A percentile compares a stretch with the other conserved stretches of the same genome.
These are phyloP conservation scores for Leucosticte australis DNA, from an alignment of 2,113 vertebrate species.

Conservation along the genomic window DNA sequence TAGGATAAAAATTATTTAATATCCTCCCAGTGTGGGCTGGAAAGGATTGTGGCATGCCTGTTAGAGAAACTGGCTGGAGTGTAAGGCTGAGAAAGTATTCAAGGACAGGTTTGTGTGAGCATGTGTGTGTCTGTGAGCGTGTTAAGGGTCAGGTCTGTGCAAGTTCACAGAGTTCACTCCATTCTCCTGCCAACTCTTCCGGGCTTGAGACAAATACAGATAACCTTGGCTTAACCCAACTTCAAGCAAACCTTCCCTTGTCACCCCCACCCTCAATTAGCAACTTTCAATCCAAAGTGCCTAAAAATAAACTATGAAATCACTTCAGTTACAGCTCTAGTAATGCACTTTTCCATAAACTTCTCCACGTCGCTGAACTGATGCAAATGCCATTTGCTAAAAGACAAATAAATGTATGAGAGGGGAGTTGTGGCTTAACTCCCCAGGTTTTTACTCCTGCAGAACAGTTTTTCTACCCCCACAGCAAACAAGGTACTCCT, in stretches of 20 bases:
- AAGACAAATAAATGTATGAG: background rate
- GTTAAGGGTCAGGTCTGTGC: background rate
- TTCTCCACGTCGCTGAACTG: background rate
- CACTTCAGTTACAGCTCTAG: background rate
- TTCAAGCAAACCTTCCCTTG: background rate
- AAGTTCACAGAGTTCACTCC: slow-evolving; percentile 29
- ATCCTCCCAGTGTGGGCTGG: slow-evolving; percentile 5
- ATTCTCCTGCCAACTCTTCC: slow-evolving; percentile 46
- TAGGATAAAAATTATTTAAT: background rate
- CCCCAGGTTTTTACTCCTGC: background rate
- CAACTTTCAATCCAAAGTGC: background rate
- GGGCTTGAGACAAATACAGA: slow-evolving; percentile 25
- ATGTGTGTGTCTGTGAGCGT: background rate
- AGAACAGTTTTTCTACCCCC: background rate
- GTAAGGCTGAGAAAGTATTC: background rate
- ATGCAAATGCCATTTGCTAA: background rate
- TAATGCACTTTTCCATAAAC: slow-evolving; percentile 5
- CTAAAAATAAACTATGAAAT: slow-evolving; percentile 57
- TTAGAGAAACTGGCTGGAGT: background rate
- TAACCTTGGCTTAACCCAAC: slow-evolving; percentile 20
- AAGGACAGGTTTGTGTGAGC: accelerated
- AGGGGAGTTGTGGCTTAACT: background rate
- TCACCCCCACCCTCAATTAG: slow-evolving; percentile 12
- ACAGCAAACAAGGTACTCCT: background rate
- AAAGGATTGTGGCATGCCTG: background rate